phyloP scores from a whole-genome alignment of 2,113 vertebrate species.

The Spea bombifrons region DNA sequence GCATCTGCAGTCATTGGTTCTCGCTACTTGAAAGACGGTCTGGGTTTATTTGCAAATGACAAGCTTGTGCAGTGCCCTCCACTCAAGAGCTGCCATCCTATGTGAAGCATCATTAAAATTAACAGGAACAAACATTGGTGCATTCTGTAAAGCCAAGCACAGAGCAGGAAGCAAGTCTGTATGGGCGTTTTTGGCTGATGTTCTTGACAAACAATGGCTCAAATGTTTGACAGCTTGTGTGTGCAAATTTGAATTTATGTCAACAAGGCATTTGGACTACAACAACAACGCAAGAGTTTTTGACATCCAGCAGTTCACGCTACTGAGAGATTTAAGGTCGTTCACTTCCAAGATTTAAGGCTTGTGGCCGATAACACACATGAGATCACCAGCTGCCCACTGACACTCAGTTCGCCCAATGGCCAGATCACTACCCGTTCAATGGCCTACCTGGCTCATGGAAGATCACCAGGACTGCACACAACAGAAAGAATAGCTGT shows the following conservation, averaged over 20 bases:
- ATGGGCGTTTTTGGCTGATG: conserved; percentile 50
- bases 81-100: conserved; percentile 61
- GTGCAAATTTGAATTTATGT: conserved; percentile 59
- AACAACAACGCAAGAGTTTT: not conserved
- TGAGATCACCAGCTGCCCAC: not conserved
- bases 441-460: no score
- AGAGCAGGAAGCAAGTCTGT: conserved; percentile 45
- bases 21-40: conserved; percentile 63
- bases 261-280: conserved; percentile 44
- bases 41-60: conserved; percentile 77
- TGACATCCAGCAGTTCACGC: not conserved
- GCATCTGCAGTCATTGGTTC: conserved; percentile 67
- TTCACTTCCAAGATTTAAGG: no score
- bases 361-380: not conserved
- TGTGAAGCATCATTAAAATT: conserved; percentile 63
- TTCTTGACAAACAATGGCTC: conserved; percentile 65
- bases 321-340: not conserved
- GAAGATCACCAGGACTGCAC: no score
- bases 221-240: conserved; percentile 66
- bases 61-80: conserved; percentile 63
- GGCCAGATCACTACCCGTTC: no score
- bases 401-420: no score
- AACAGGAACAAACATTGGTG: conserved; percentile 64
- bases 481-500: no score
- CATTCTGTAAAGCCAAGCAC: conserved; percentile 59